phyloP scores from a whole-genome alignment of 2,888 invertebrate species.

The Silvanus unidentatus region DNA sequence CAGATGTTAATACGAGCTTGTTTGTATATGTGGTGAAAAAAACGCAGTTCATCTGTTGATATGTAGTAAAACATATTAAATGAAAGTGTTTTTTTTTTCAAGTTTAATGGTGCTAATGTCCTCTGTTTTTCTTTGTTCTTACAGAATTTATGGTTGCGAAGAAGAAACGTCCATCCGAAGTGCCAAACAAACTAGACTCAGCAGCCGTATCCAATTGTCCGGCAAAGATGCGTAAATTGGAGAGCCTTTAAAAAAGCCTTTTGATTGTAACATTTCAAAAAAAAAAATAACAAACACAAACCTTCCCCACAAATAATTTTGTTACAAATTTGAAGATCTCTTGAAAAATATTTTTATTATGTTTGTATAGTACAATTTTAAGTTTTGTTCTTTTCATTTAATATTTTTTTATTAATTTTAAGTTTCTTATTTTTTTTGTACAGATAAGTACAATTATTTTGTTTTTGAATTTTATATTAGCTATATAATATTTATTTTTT shows the following conservation, averaged over 20 bases:
- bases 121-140: constrained; percentile 41
- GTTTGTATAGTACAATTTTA: constrained; percentile 31
- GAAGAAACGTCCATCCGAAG: constrained; percentile 49
- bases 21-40: too few species aligned
- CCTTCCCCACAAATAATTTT: constrained; percentile 14
- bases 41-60: too few species aligned
- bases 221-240: not conserved
- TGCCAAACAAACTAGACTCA: not conserved
- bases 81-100: too few species aligned
- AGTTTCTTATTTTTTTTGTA: constrained; percentile 28
- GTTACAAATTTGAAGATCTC: constrained; percentile 35
- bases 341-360: constrained; percentile 27
- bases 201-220: not conserved
- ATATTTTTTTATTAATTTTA: constrained; percentile 30
- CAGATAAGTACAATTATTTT: constrained; percentile 25
- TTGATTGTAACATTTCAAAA: constrained; percentile 11
- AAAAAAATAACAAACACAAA: constrained; percentile 1
- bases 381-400: constrained; percentile 33
- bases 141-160: constrained; percentile 64
- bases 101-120: not conserved
- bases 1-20: too few species aligned
- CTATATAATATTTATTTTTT: constrained; percentile 36
- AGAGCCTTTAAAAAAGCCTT: not conserved
- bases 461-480: constrained; percentile 23
- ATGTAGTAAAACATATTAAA: too few species aligned